Evolutionary conservation across 2,888 invertebrate genomes (phyloP), one percentile per base, ranked within the genome.

Genomic region (Augochlorella aurata): DNA sequence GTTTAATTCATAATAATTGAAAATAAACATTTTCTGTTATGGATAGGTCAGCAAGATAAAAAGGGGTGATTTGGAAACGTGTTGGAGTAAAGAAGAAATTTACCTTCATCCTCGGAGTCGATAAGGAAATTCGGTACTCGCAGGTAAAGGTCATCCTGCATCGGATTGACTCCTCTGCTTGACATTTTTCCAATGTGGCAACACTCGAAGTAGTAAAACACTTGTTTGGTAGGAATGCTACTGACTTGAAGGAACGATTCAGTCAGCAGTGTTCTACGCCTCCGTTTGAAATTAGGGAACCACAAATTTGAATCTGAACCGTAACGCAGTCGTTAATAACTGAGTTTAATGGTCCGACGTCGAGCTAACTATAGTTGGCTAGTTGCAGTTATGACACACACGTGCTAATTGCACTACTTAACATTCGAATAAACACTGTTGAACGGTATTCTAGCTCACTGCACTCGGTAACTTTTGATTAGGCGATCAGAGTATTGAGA

Each of bases 101-200:
- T 90, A 92, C 92, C 93, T 90, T 92, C 92, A 50, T 86, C 86
- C 49, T 92, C 92, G 47, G 88, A 86, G 68, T 92, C 92, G 81
- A 92, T 90, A 85, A 92, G 89, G 73, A 92, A 91, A 82, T 89
- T 90, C 7, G 89, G 87, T 14, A 89, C 73, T 2, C 90, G 85
- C 76, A 90, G 86, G 79, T 90, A 93, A n/a, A 86, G 81, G 24
- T 91, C 90, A 66, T 83, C 89, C 70, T 90, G 89, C 44, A 76
- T 84, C 16, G 88, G 87, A 21, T 90, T 91, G 5, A 93, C 90
- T 38, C 93, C 93, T 85, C 93, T 88, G 83, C 92, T 93, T 68
- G 93, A 93, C 93, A 93, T 93, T 75, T 24, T 58, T 24, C 24
- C 58, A 24, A 58, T 7, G 38, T 38, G 38, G 38, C 3, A 38